Conservation (phyloP, 2,888 invertebrate species). For the Plagiodera versicolora region DNA sequence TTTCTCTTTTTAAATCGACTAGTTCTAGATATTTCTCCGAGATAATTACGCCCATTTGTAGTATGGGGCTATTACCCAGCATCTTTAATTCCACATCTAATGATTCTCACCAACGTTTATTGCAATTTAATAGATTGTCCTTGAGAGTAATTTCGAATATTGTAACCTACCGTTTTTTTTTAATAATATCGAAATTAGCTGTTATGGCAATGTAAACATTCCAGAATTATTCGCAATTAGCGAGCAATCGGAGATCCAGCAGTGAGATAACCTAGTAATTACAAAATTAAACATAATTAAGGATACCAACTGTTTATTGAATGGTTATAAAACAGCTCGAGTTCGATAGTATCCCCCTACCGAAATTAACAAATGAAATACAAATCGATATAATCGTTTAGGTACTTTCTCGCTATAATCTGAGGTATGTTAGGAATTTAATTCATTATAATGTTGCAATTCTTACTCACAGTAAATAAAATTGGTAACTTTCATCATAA, state of each 20-base stretch:
- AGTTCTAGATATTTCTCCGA: background rate
- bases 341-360: no score
- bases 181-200: constrained; percentile 22
- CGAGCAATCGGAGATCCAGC: constrained; percentile 17
- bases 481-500: no score
- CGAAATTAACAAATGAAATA: no score
- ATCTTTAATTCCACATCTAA: constrained; percentile 15
- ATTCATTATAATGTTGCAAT: no score
- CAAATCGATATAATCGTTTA: no score
- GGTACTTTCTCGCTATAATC: no score
- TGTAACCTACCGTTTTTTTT: constrained; percentile 19
- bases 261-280: constrained; percentile 19
- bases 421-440: no score
- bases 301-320: constrained; percentile 6
- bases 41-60: constrained; percentile 12
- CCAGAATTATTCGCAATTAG: constrained; percentile 21
- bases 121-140: constrained; percentile 23
- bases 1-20: background rate
- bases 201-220: constrained; percentile 22
- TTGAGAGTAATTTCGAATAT: constrained; percentile 20
- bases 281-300: constrained; percentile 27
- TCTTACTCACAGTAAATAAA: no score
- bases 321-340: background rate
- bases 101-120: constrained; percentile 19
- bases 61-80: constrained; percentile 10